Evolutionary conservation across 2,797 vertebrate genomes (phyloP).

Genomic region (Telmatherina bonti): DNA sequence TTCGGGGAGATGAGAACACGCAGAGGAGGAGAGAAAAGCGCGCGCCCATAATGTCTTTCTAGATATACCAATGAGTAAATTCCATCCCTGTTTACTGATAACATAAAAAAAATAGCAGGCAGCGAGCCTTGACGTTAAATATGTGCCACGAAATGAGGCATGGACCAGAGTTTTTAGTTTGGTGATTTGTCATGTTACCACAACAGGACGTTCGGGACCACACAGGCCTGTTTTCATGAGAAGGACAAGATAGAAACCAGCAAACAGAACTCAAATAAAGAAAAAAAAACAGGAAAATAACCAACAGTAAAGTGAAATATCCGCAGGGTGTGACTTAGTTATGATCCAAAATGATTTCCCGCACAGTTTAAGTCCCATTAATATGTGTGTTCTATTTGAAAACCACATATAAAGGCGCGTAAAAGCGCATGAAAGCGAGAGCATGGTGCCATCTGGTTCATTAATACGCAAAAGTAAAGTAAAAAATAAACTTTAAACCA

Average conservation of each 20-base stretch:
- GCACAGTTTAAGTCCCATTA: neutral
- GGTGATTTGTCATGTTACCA: constrained; percentile 64
- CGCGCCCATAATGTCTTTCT: constrained; percentile 3
- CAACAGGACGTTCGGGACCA: constrained; percentile 62
- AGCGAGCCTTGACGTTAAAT: constrained; percentile 45
- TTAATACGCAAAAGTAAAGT: neutral
- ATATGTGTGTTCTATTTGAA: neutral
- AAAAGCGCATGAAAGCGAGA: constrained; percentile 10
- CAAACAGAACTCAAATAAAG: neutral
- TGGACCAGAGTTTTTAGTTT: constrained; percentile 26
- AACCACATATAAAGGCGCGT: constrained; percentile 10
- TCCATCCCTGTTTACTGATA: constrained; percentile 48
- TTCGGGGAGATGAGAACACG: neutral
- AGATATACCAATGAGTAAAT: constrained; percentile 36
- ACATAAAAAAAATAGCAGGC: constrained; percentile 39
- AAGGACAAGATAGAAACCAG: constrained; percentile 10
- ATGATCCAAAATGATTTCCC: neutral
- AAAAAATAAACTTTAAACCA: too few relatives aligned
- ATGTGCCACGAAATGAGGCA: constrained; percentile 63
- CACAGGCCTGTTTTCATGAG: constrained; percentile 39
- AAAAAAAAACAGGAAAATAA: constrained; percentile 12
- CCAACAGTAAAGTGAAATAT: neutral
- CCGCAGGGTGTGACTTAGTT: neutral
- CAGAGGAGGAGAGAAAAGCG: neutral
- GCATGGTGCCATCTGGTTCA: neutral